Base-by-base conservation (phyloP, 2,888 invertebrate genomes). In the Gastracanthus pulcherrimus region DNA sequence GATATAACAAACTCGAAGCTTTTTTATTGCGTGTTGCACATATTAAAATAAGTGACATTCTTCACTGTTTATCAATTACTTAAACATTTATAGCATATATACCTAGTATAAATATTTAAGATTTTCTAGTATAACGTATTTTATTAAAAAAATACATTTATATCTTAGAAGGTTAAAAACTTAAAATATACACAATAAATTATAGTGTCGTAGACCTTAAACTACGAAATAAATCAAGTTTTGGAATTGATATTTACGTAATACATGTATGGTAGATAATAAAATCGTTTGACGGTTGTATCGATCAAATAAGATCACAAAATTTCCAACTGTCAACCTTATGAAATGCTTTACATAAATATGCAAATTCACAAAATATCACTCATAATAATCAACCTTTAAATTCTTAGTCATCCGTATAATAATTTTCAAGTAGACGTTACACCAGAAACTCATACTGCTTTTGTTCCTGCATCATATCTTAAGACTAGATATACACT, bases 301-400 rank as follows among this genome's bases (percentile, higher is more conserved):
- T 71, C 55, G 51, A 71, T 71, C 36, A 51, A 71, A 26, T 2
- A 55, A 55, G 36, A 38, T 11, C 16, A 5, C 34, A n/a, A 70
- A 55, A 55, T 36, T 55, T 71, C 45, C 11, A 19, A 36, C 13
- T 36, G 51, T 9, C 16, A 11, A 9, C n/a, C 13, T 70, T 70
- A 70, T 19, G 51, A 71, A 55, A 71, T 71, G 16, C 36, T 55
- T 71, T 71, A 71, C 36, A 26, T 55, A 71, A 71, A 51, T 71
- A 71, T 71, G 70, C 51, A 36, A 55, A 71, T 71, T 1, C 16
- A n/a, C n/a, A 69, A 69, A 69, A 48, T 45, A 16, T 31, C 29
- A 23, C 16, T 62, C 36, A 13, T 16, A 13, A 26, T n/a, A 31
- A n/a, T 34, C 34, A 26, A 38, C 66, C n/a, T 41, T 41, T 11